Evolutionary conservation across 1,140 invertebrate species (phyloP).

Genomic region (Thaumetopoea pityocampa): DNA sequence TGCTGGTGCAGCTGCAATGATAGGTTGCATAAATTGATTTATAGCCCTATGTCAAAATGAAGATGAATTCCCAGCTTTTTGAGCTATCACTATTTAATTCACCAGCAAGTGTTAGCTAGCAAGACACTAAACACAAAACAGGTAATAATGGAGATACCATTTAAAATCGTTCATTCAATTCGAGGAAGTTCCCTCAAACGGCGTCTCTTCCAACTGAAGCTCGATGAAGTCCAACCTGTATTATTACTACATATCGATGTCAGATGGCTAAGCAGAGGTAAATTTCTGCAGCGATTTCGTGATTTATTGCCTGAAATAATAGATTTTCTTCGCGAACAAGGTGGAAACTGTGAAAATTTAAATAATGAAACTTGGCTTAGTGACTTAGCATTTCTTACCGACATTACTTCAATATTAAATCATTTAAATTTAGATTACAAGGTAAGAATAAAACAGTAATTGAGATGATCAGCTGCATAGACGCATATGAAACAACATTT

Average conservation of each 20-base stretch:
- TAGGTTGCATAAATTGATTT: too few relatives aligned
- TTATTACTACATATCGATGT: constrained; percentile 30
- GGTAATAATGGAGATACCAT: constrained; percentile 41
- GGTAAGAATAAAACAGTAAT: constrained; percentile 28
- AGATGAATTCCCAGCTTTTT: too few relatives aligned
- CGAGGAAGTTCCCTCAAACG: constrained; percentile 40
- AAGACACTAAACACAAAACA: constrained; percentile 43
- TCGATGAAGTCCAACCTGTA: constrained; percentile 32
- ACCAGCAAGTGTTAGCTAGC: constrained; percentile 35
- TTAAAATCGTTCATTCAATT: constrained; percentile 49
- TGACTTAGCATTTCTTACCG: constrained; percentile 26
- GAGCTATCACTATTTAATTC: too few relatives aligned
- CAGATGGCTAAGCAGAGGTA: constrained; percentile 33
- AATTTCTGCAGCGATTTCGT: constrained; percentile 38
- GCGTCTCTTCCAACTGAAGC: constrained; percentile 30
- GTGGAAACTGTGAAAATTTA: constrained; percentile 30
- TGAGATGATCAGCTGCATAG: constrained; percentile 25
- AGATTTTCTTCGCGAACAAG: constrained; percentile 30
- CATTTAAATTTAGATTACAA: constrained; percentile 27
- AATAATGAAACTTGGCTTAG: constrained; percentile 30
- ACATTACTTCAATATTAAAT: constrained; percentile 24
- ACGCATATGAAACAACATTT: constrained; percentile 23
- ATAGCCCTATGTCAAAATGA: too few relatives aligned
- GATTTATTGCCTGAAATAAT: constrained; percentile 35
- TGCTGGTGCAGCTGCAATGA: too few relatives aligned